phyloP scores from a whole-genome alignment of 2,888 invertebrate genomes.

The Coleophora flavipennella region DNA sequence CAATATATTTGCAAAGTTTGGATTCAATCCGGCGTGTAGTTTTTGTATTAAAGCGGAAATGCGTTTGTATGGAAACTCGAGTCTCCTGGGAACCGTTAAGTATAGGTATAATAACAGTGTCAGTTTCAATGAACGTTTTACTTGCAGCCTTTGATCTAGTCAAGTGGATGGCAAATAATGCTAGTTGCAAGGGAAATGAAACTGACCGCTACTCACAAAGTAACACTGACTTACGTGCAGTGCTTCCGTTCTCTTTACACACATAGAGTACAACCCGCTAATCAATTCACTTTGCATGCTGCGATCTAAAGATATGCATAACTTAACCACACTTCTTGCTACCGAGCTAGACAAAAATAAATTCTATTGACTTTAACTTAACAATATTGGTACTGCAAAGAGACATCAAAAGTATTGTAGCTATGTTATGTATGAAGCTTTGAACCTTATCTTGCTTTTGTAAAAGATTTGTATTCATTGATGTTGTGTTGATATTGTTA shows the following conservation, averaged over 20 bases:
- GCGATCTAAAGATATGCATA: slow-evolving; percentile 61
- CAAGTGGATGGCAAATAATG: too few relatives aligned
- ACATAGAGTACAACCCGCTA: slow-evolving; percentile 39
- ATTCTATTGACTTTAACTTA: slow-evolving; percentile 1
- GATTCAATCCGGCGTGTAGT: too few relatives aligned
- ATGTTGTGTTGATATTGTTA: slow-evolving; percentile 5
- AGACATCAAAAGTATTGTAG: background rate
- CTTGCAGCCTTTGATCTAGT: too few relatives aligned
- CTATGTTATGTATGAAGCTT: background rate
- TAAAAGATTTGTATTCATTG: background rate
- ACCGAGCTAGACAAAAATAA: slow-evolving; percentile 16
- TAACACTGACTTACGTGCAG: slow-evolving; percentile 41
- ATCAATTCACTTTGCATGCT: slow-evolving; percentile 58
- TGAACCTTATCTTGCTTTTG: slow-evolving; percentile 10
- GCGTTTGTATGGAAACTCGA: too few relatives aligned
- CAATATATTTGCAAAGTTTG: too few relatives aligned
- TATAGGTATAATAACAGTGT: too few relatives aligned
- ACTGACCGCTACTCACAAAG: slow-evolving; percentile 19
- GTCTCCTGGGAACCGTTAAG: too few relatives aligned
- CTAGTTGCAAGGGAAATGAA: too few relatives aligned
- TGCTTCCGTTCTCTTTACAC: slow-evolving; percentile 67
- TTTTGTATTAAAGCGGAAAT: too few relatives aligned
- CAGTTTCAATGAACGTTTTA: too few relatives aligned
- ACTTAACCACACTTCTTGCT: slow-evolving; percentile 26
- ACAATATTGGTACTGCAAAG: slow-evolving; percentile 7